Percentiles rank a stretch among this genome's conserved stretches.
phyloP scores from a whole-genome alignment of 2,113 vertebrate genomes.

The Philantomba maxwellii region DNA sequence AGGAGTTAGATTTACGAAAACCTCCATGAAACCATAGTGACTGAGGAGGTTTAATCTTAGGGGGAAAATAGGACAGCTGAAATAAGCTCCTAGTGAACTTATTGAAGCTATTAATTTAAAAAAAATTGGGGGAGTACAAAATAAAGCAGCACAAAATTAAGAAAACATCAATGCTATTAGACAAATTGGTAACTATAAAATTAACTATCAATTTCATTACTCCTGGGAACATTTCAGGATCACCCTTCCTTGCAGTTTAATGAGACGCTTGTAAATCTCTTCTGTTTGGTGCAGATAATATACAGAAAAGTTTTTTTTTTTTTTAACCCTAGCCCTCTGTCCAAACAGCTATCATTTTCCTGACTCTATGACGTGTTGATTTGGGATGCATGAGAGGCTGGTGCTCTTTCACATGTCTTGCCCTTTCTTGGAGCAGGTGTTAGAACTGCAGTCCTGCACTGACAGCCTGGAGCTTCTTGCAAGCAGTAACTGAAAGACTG shows the following conservation, averaged over 20 bases:
- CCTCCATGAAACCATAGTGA: neutral
- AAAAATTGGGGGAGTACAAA: neutral
- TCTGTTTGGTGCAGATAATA: neutral
- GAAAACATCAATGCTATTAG: neutral
- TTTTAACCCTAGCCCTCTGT: neutral
- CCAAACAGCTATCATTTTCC: neutral
- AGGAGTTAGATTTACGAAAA: neutral
- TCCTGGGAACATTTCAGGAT: neutral
- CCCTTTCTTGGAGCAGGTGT: neutral
- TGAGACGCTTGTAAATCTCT: neutral
- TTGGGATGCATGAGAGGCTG: neutral
- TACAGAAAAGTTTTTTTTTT: neutral
- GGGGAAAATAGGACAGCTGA: neutral
- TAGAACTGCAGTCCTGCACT: neutral
- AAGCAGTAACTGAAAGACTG: neutral
- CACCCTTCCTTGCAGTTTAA: neutral
- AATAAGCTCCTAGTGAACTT: neutral
- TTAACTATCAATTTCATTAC: neutral
- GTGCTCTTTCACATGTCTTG: neutral
- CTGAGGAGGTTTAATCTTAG: neutral
- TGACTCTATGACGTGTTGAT: neutral
- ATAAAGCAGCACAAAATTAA: neutral
- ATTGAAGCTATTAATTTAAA: neutral
- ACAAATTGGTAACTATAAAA: neutral
- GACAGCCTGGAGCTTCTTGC: neutral